phyloP scores from a whole-genome alignment of 1,140 invertebrate genomes.

The Hermatobates lingyangjiaoensis region DNA sequence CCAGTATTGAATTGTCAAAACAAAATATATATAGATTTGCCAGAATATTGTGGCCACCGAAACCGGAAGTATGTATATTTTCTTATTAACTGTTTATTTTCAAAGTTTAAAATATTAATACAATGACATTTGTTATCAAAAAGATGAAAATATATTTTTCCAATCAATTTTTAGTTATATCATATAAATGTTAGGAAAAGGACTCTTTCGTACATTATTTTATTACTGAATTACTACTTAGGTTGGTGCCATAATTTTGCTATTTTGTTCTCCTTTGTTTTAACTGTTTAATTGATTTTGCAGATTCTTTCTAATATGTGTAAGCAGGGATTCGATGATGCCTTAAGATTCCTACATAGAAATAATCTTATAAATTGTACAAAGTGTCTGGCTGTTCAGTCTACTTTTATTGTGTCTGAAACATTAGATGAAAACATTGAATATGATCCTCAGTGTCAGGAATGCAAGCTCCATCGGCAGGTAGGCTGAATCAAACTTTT shows the following conservation, averaged over 20 bases:
- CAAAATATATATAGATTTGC: constrained; percentile 85
- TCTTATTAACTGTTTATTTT: too few species aligned
- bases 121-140: too few species aligned
- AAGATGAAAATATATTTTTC: too few species aligned
- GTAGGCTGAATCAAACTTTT: constrained; percentile 20
- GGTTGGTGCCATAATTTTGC: too few species aligned
- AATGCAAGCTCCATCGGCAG: constrained; percentile 67
- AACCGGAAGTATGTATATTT: constrained; percentile 48
- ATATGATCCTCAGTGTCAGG: constrained; percentile 61
- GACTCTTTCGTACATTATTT: too few species aligned
- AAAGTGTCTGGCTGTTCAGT: constrained; percentile 61
- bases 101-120: too few species aligned
- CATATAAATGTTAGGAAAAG: too few species aligned
- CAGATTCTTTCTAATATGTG: constrained; percentile 75
- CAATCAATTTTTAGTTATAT: too few species aligned
- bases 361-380: constrained; percentile 80
- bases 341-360: constrained; percentile 73
- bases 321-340: constrained; percentile 94
- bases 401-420: constrained; percentile 57
- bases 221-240: too few species aligned
- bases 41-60: constrained; percentile 83
- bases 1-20: constrained; percentile 79
- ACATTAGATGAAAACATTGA: constrained; percentile 43
- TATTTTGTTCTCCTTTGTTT: too few species aligned
- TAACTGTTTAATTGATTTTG: constrained; percentile 15